Conservation (phyloP, 1,140 invertebrate genomes). For the Calosoma granatense region DNA sequence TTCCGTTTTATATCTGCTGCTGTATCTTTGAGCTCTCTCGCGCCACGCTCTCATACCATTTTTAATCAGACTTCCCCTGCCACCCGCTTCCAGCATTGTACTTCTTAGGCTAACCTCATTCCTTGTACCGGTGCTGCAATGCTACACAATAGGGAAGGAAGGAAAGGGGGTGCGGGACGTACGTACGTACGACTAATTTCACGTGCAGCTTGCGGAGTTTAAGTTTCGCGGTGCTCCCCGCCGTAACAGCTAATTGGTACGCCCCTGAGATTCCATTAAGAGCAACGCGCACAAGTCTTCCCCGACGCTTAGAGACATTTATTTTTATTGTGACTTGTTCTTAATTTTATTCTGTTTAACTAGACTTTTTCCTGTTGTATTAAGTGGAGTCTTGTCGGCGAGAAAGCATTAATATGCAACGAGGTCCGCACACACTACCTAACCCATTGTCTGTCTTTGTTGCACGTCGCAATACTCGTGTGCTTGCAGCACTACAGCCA, state of each 20-base stretch:
- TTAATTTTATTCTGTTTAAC: constrained; percentile 22
- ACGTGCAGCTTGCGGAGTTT: not conserved
- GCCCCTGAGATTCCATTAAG: constrained; percentile 23
- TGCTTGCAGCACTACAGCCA: not conserved
- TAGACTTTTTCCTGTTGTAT: constrained; percentile 18
- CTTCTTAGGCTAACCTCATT: too few species aligned
- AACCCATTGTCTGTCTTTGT: not conserved
- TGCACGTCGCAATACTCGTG: not conserved
- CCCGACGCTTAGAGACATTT: constrained; percentile 24
- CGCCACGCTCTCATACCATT: too few species aligned
- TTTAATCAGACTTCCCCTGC: too few species aligned
- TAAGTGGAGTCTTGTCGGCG: constrained; percentile 11
- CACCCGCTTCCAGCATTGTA: too few species aligned
- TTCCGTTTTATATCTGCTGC: too few species aligned
- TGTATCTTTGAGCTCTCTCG: too few species aligned
- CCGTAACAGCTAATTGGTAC: constrained; percentile 22
- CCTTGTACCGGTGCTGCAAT: too few species aligned
- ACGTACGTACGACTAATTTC: too few species aligned
- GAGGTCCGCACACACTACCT: not conserved
- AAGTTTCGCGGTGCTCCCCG: not conserved
- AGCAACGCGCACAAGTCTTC: constrained; percentile 25
- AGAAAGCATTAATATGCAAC: constrained; percentile 17
- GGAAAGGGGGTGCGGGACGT: too few species aligned
- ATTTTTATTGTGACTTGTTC: constrained; percentile 19
- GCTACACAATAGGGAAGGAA: too few species aligned